Conservation (phyloP, 1,140 invertebrate species). For the Latrodectus geometricus region DNA sequence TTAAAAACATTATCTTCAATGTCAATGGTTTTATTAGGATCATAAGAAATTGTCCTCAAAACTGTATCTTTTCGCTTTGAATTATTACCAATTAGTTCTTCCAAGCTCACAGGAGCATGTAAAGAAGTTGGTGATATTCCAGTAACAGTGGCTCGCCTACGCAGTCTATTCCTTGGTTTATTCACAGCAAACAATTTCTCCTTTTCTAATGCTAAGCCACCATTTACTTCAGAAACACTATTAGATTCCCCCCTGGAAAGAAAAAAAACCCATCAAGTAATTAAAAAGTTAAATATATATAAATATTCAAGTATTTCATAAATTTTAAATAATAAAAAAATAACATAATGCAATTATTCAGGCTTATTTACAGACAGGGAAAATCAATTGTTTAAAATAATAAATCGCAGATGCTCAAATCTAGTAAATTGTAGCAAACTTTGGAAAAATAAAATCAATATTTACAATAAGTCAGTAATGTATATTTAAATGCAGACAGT, state of each 20-base stretch:
- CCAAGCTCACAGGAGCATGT: conserved; percentile 76
- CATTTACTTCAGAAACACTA: conserved; percentile 53
- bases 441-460: too few species aligned
- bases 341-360: too few species aligned
- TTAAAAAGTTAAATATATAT: too few species aligned
- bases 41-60: conserved; percentile 51
- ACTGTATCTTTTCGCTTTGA: conserved; percentile 43
- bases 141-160: conserved; percentile 87
- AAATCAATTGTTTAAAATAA: too few species aligned
- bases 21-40: conserved; percentile 50
- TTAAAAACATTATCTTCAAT: conserved; percentile 52
- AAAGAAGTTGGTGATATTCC: conserved; percentile 82
- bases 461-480: too few species aligned
- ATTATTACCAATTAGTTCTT: conserved; percentile 69
- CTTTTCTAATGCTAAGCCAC: conserved; percentile 25
- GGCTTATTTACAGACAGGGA: too few species aligned
- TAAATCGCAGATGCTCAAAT: too few species aligned
- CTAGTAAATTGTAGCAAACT: too few species aligned
- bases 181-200: conserved; percentile 47
- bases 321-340: too few species aligned
- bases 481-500: too few species aligned
- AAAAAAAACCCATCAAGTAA: background rate
- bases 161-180: conserved; percentile 65
- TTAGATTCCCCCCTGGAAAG: conserved; percentile 39
- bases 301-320: too few species aligned